Evolutionary conservation across 2,797 vertebrate species (phyloP).

Genomic region (Smutsia gigantea): DNA sequence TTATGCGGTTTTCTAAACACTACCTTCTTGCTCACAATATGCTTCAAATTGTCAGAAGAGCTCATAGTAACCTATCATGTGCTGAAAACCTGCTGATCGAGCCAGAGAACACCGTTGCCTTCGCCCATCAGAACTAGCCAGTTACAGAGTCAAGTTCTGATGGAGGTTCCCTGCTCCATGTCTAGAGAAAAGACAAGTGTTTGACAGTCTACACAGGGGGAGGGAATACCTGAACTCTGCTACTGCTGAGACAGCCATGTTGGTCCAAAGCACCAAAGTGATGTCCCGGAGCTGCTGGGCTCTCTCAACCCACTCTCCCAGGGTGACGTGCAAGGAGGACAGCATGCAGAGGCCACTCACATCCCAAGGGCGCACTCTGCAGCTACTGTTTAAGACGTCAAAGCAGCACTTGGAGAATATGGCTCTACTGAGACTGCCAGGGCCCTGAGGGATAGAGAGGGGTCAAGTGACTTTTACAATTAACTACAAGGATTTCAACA

Average conservation of each 20-base stretch:
- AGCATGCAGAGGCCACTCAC: conserved; percentile 89
- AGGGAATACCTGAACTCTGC: conserved; percentile 92
- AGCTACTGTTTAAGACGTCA: conserved; percentile 92
- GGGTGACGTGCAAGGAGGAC: conserved; percentile 90
- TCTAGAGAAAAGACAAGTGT: neutral
- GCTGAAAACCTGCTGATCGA: neutral
- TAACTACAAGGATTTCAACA: neutral
- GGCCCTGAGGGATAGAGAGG: conserved; percentile 89
- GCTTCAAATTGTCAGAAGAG: neutral
- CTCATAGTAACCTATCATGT: neutral
- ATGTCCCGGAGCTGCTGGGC: conserved; percentile 93
- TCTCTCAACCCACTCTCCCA: conserved; percentile 94
- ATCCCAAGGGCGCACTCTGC: conserved; percentile 87
- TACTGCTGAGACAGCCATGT: conserved; percentile 90
- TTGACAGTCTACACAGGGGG: neutral
- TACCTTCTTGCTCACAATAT: neutral
- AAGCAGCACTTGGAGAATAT: conserved; percentile 95
- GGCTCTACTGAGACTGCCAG: conserved; percentile 92
- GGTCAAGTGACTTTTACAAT: neutral
- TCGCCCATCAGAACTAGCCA: neutral
- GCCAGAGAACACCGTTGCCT: neutral
- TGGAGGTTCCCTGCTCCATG: neutral
- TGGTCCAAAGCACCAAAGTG: conserved; percentile 92
- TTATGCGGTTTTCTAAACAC: neutral
- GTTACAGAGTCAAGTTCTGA: neutral